These are phyloP conservation scores for Artibeus lituratus DNA, from an alignment of 2,797 vertebrate species.

Conservation along the genomic window DNA sequence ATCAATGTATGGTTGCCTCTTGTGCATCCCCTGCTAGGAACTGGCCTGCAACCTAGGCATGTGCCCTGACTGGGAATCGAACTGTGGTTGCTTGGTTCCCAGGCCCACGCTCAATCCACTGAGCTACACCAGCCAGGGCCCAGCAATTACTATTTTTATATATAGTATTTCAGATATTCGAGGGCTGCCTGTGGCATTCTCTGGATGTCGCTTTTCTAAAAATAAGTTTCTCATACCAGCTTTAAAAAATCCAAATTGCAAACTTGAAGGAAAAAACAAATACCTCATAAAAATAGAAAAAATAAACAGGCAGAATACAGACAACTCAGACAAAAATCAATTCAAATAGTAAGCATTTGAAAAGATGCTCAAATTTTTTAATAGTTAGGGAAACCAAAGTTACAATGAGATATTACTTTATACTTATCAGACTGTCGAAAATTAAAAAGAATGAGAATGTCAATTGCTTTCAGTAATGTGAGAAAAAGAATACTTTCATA, in stretches of 20 bases:
- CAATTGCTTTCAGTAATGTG: not conserved
- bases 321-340: not conserved
- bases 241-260: not conserved
- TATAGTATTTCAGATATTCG: conserved; percentile 12
- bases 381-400: not conserved
- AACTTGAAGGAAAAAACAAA: not conserved
- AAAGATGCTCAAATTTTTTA: conserved; percentile 4
- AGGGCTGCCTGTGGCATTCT: conserved; percentile 30
- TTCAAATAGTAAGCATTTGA: not conserved
- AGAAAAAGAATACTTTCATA: not conserved
- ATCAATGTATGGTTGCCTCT: too few species aligned
- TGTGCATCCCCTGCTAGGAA: too few species aligned
- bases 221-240: conserved; percentile 55
- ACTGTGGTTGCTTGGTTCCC: too few species aligned
- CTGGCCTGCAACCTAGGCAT: too few species aligned
- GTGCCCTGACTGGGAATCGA: too few species aligned
- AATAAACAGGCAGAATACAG: not conserved
- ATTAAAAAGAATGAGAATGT: conserved; percentile 1
- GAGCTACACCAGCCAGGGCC: too few species aligned
- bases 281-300: not conserved
- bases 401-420: not conserved
- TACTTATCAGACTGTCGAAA: not conserved
- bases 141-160: conserved; percentile 40
- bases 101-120: too few species aligned
- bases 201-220: conserved; percentile 56